Evolutionary conservation across 2,888 invertebrate species (phyloP).

Genomic region (Sminthurinus aureus): DNA sequence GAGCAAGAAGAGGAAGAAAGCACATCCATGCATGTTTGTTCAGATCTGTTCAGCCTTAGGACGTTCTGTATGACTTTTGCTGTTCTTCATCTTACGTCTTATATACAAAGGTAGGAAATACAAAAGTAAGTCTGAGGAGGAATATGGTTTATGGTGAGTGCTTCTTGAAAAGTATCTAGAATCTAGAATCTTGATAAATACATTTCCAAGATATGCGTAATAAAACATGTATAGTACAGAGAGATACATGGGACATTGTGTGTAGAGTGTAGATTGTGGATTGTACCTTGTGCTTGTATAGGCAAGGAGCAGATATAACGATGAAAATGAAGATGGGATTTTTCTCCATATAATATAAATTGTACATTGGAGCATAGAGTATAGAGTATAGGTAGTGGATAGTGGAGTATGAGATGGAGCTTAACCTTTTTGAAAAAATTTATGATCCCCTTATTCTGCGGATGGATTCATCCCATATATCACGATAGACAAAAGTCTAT

Average conservation of each 20-base stretch:
- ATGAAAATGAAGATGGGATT: too few relatives aligned
- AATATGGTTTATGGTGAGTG: background rate
- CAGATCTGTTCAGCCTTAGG: background rate
- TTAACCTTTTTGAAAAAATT: conserved; percentile 52
- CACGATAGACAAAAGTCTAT: conserved; percentile 53
- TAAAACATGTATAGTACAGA: background rate
- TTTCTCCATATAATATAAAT: too few relatives aligned
- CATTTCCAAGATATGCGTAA: background rate
- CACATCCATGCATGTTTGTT: background rate
- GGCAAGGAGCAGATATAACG: too few relatives aligned
- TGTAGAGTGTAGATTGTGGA: too few relatives aligned
- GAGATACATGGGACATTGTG: too few relatives aligned
- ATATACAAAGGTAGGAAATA: too few relatives aligned
- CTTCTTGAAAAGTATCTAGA: background rate
- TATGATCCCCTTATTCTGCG: conserved; percentile 54
- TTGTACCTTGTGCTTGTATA: too few relatives aligned
- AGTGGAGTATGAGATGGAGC: conserved; percentile 39
- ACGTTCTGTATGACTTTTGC: background rate
- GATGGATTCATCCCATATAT: conserved; percentile 55
- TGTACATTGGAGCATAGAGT: background rate
- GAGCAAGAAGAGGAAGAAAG: too few relatives aligned
- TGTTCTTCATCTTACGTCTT: background rate
- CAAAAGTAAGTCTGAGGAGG: background rate
- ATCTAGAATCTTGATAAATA: background rate
- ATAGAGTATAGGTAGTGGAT: background rate